Evolutionary conservation across 2,888 invertebrate species (phyloP).

Genomic region (Caenorhabditis sp.): DNA sequence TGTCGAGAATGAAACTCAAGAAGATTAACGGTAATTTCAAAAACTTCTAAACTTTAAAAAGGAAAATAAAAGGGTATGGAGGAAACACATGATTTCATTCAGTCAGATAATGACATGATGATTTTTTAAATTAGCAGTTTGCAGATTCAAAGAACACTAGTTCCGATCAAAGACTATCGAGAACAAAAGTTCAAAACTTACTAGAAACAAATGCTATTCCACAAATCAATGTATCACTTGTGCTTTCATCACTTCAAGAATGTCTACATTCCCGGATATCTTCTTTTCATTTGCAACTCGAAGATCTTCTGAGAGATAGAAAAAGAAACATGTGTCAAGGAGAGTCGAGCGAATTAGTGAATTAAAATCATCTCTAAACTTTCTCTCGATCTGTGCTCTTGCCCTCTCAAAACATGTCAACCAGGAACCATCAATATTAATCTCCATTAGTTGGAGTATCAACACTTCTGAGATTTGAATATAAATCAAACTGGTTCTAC

Average conservation of each 20-base stretch:
- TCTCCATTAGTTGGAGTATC: background rate
- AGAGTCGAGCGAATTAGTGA: constrained; percentile 12
- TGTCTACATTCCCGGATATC: background rate
- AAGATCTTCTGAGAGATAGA: constrained; percentile 11
- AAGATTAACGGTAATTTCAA: background rate
- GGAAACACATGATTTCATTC: background rate
- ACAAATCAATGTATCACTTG: background rate
- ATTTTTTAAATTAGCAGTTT: too few species aligned
- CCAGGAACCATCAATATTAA: constrained; percentile 26
- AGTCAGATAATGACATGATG: too few species aligned
- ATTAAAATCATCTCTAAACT: constrained; percentile 11
- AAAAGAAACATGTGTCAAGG: background rate
- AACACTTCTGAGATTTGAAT: constrained; percentile 15
- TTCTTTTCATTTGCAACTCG: background rate
- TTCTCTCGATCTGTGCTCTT: constrained; percentile 34
- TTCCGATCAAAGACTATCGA: background rate
- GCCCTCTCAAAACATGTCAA: background rate
- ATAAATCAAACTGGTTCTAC: constrained; percentile 38
- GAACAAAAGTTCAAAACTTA: background rate
- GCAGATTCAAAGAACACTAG: too few species aligned
- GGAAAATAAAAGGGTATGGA: too few species aligned
- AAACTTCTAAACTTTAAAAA: background rate
- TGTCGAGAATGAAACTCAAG: background rate
- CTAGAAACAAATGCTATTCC: background rate
- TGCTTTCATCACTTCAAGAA: background rate